Base-by-base conservation (phyloP, 2,888 invertebrate genomes). In the Myathropa florea region DNA sequence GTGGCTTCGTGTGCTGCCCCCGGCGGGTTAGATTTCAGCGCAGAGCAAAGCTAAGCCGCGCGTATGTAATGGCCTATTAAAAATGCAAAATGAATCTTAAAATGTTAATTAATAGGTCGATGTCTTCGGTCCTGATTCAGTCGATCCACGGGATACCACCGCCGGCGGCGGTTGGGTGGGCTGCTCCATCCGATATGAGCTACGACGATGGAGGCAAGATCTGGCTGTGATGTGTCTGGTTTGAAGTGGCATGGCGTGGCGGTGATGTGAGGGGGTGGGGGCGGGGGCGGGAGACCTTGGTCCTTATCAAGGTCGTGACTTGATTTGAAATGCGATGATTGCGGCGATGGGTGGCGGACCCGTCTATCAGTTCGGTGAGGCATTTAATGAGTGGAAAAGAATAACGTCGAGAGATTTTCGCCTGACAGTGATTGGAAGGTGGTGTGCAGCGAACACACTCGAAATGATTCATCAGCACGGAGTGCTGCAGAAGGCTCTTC, bases 21-120 rank as follows among this genome's bases (percentile, higher is more conserved):
- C 10, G 21, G 12, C 23, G 30, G 60, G 18, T 55, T 23, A 24
- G 30, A 57, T 21, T 57, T 10, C 3, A 12, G 9, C 21, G 12
- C 2, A 30, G 4, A 14, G 3, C 26, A 12, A 4, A 30, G 39
- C 21, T 7, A 18, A 46, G 18, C 46, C 46, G 18, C 46, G 18
- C 18, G 46, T 7, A 18, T 39, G 75, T 65, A 65, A 68, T 60
- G 53, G 68, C 60, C 67, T 53, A 70, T 57, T 70, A 70, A 78
- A 68, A 78, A 78, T 55, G 70, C 70, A 78, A 70, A 76, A 61
- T 28, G 39, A 70, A 63, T 70, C 77, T 70, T 63, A 78, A 63
- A 63, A 78, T 78, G 68, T 63, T 78, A 78, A 78, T 70, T 78
- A 70, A 70, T 70, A 63, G 70, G 63, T 68, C 55, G 70, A 63